Evolutionary conservation across 2,113 vertebrate genomes (phyloP).

Genomic region (Albula glossodonta): DNA sequence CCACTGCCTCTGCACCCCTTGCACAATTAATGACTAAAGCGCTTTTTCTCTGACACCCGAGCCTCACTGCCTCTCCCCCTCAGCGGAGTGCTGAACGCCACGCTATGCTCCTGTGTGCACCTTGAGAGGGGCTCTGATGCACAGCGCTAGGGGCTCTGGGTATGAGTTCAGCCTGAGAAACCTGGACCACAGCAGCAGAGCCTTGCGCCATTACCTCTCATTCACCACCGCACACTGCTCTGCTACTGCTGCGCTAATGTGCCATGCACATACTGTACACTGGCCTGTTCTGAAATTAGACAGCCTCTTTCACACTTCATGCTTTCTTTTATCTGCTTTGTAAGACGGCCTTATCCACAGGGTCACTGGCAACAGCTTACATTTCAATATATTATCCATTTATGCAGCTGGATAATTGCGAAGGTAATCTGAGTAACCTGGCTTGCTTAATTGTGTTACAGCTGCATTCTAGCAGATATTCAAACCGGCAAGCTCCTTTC

Average conservation of each 20-base stretch:
- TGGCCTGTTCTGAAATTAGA: too few relatives aligned
- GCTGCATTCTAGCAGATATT: background rate
- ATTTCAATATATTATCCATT: background rate
- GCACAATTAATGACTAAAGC: slow-evolving; percentile 9
- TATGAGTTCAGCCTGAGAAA: background rate
- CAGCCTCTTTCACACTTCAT: too few relatives aligned
- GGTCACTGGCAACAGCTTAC: too few relatives aligned
- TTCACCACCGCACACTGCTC: background rate
- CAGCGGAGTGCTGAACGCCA: too few relatives aligned
- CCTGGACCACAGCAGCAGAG: background rate
- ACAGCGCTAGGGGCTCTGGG: background rate
- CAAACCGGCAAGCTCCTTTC: background rate
- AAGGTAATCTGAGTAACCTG: too few relatives aligned
- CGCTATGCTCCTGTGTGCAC: background rate
- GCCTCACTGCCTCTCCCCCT: background rate
- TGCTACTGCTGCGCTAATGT: too few relatives aligned
- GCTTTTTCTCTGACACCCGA: background rate
- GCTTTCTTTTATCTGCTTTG: too few relatives aligned
- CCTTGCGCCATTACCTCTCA: background rate
- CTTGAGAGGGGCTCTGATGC: background rate
- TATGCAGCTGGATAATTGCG: too few relatives aligned
- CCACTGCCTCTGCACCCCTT: background rate
- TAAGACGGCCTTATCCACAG: too few relatives aligned
- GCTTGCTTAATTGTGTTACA: background rate
- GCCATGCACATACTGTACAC: too few relatives aligned